Conservation (phyloP, 1,140 invertebrate species). For the Globodera rostochiensis region DNA sequence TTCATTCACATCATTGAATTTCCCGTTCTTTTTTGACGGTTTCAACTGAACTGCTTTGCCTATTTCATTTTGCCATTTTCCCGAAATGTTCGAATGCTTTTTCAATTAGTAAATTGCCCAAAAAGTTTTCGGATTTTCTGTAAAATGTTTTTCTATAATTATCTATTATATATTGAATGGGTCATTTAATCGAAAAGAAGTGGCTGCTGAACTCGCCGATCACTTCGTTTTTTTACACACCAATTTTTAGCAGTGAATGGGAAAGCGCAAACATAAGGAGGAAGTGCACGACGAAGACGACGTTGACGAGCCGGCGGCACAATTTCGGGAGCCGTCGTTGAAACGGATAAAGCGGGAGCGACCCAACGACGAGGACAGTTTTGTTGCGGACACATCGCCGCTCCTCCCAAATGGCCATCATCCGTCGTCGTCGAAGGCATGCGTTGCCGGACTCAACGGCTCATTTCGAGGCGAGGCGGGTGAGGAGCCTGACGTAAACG, state of each 20-base stretch:
- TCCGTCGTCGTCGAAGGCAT: not conserved
- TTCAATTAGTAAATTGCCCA: too few relatives aligned
- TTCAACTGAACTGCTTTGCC: too few relatives aligned
- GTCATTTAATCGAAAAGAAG: too few relatives aligned
- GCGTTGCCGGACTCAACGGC: constrained; percentile 16
- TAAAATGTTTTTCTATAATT: too few relatives aligned
- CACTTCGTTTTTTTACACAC: too few relatives aligned
- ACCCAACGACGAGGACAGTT: not conserved
- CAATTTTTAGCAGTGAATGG: not conserved
- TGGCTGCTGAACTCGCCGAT: too few relatives aligned
- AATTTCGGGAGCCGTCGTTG: not conserved
- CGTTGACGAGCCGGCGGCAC: not conserved
- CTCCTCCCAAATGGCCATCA: not conserved
- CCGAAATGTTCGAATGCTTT: too few relatives aligned
- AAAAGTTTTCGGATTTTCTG: too few relatives aligned
- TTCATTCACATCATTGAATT: too few relatives aligned
- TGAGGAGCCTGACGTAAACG: not conserved
- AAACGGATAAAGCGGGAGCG: constrained; percentile 13
- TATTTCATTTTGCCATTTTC: too few relatives aligned
- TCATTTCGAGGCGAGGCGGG: not conserved
- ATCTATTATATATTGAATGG: too few relatives aligned
- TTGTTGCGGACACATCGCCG: not conserved
- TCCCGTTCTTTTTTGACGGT: too few relatives aligned
- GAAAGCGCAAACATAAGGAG: constrained; percentile 15
- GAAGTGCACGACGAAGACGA: not conserved